These are phyloP conservation scores for Eilema griseolum DNA, from an alignment of 2,888 invertebrate species.

Conservation along the genomic window DNA sequence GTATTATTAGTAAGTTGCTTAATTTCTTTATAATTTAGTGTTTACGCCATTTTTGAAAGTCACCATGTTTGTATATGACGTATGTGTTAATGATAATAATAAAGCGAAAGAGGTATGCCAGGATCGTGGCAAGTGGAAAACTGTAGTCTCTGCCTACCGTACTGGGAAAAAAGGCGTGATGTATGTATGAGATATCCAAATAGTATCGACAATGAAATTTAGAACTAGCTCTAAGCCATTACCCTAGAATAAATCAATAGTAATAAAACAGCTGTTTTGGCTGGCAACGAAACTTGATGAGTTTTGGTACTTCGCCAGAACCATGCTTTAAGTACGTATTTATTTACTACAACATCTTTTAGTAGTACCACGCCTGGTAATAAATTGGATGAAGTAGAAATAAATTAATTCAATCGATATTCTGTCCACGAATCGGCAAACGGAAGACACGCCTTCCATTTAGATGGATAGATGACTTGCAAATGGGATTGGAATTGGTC, in stretches of 20 bases:
- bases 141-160: too few relatives aligned
- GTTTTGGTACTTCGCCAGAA: constrained; percentile 39
- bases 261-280: constrained; percentile 22
- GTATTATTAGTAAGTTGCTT: too few relatives aligned
- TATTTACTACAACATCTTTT: constrained; percentile 22
- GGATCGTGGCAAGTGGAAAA: too few relatives aligned
- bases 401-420: not conserved
- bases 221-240: not conserved
- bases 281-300: constrained; percentile 23
- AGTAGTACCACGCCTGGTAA: not conserved
- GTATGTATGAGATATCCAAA: not conserved
- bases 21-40: too few relatives aligned
- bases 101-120: too few relatives aligned
- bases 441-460: not conserved
- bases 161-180: too few relatives aligned
- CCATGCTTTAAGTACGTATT: constrained; percentile 23
- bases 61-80: too few relatives aligned
- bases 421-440: not conserved
- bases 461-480: not conserved
- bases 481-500: too few relatives aligned
- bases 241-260: constrained; percentile 22
- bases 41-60: too few relatives aligned
- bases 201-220: not conserved
- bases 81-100: too few relatives aligned
- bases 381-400: constrained; percentile 12